Evolutionary conservation across 2,888 invertebrate species (phyloP), one percentile per base, ranked within the genome.

Genomic region (Muschampia plurimacula): DNA sequence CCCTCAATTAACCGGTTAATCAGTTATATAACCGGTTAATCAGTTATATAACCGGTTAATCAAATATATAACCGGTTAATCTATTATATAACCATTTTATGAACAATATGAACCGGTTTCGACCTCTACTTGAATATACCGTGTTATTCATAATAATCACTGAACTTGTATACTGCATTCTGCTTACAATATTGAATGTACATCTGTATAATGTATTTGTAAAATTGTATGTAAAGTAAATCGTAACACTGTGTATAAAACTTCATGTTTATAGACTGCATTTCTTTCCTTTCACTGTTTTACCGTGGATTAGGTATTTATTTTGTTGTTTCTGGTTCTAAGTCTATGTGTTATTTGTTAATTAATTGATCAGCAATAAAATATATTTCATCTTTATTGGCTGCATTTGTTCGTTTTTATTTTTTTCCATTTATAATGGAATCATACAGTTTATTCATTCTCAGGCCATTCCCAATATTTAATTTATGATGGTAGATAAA

Each of bases 281-380:
- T 89, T 88, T 88, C 86, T 76, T 75, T 75, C 81, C 83, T 86
- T 80, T 76, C 73, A 84, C 80, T 82, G 83, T 83, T 87, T 86
- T 89, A 90, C 89, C 87, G 80, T 86, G 93, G 90, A 90, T 89
- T 87, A 90, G 93, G 92, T 93, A 93, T 93, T 93, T 93, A 93
- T 93, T 92, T 91, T 91, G 91, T 93, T 93, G 84, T 88, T 85
- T 85, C 89, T 90, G 93, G 90, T 92, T 91, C 86, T 90, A 89
- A 92, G 90, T 92, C 89, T 92, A 90, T 86, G 86, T 90, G 90
- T 92, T 92, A 88, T 89, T 91, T 92, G 93, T 92, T 92, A 90
- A 87, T 84, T 77, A 87, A 88, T 89, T 88, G 87, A 91, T 89
- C 92, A 91, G 86, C 88, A 90, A 91, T 93, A 89, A 91, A 92